phyloP scores from a whole-genome alignment of 2,113 vertebrate species.

The Neolamprologus devosi region DNA sequence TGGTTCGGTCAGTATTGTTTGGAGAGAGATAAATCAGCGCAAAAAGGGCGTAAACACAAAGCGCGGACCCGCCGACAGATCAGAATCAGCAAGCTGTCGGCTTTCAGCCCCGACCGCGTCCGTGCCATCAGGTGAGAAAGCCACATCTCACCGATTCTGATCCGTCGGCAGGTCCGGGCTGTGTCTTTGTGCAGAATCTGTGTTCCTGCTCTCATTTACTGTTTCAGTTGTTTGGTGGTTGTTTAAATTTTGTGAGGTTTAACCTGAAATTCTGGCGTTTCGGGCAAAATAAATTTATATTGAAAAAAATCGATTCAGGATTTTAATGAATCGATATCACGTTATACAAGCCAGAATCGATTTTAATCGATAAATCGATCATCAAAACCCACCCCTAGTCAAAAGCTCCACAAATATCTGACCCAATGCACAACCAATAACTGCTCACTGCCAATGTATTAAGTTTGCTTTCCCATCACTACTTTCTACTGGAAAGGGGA shows the following conservation, averaged over 20 bases:
- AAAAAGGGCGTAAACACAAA: too few species aligned
- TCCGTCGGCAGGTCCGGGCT: rapidly evolving
- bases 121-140: rapidly evolving
- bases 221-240: too few species aligned
- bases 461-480: not conserved
- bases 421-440: not conserved
- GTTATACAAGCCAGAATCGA: rapidly evolving
- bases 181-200: too few species aligned
- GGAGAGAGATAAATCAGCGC: rapidly evolving
- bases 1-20: rapidly evolving
- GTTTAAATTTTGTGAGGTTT: too few species aligned
- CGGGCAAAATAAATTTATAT: too few species aligned
- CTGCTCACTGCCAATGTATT: not conserved
- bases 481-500: not conserved
- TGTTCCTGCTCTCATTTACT: too few species aligned
- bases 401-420: not conserved
- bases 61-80: rapidly evolving
- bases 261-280: too few species aligned
- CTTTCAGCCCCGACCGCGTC: rapidly evolving
- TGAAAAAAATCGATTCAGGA: too few species aligned
- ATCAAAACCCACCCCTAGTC: not conserved
- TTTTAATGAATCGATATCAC: too few species aligned
- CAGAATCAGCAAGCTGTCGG: too few species aligned
- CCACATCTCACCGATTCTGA: rapidly evolving
- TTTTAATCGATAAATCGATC: too few species aligned